These are phyloP conservation scores for Sisor rabdophorus DNA, from an alignment of 2,113 vertebrate genomes.

Conservation along the genomic window DNA sequence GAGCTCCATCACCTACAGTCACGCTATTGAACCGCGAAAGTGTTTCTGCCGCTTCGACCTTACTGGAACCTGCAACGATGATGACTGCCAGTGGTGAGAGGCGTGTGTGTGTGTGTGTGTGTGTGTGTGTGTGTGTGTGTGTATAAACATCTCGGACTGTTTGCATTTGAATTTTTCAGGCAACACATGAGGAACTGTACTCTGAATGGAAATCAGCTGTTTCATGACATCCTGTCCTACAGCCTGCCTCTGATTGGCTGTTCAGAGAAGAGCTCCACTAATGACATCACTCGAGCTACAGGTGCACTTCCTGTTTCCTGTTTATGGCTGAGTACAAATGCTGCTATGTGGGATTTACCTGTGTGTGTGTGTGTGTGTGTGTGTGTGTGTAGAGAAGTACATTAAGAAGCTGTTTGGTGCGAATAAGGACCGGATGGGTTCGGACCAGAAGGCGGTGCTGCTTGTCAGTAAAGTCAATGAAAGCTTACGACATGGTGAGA, in stretches of 20 bases:
- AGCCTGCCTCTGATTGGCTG: constrained; percentile 87
- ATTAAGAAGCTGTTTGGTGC: constrained; percentile 90
- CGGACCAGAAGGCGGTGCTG: constrained; percentile 94
- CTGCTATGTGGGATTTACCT: neutral
- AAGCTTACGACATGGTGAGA: constrained; percentile 85
- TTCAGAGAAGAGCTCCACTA: constrained; percentile 76
- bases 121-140: neutral
- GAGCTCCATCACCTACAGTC: constrained; percentile 86
- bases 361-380: neutral
- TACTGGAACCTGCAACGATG: constrained; percentile 93
- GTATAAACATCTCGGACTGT: neutral
- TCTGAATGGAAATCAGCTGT: constrained; percentile 81
- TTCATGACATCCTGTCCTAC: constrained; percentile 93
- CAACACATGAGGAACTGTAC: constrained; percentile 93
- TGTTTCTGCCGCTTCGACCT: constrained; percentile 94
- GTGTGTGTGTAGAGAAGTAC: constrained; percentile 77
- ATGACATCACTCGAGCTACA: constrained; percentile 79
- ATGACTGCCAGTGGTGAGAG: constrained; percentile 84
- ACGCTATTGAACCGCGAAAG: constrained; percentile 81
- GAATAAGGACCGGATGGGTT: constrained; percentile 88
- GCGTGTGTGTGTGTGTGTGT: neutral
- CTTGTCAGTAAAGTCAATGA: constrained; percentile 96
- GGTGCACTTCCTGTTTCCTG: constrained; percentile 63
- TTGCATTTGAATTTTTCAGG: constrained; percentile 68
- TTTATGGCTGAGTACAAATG: neutral